A percentile compares a stretch with the other conserved stretches of the same genome.
These are phyloP conservation scores for Petroica traversi DNA, from an alignment of 2,113 vertebrate species.

Conservation along the genomic window DNA sequence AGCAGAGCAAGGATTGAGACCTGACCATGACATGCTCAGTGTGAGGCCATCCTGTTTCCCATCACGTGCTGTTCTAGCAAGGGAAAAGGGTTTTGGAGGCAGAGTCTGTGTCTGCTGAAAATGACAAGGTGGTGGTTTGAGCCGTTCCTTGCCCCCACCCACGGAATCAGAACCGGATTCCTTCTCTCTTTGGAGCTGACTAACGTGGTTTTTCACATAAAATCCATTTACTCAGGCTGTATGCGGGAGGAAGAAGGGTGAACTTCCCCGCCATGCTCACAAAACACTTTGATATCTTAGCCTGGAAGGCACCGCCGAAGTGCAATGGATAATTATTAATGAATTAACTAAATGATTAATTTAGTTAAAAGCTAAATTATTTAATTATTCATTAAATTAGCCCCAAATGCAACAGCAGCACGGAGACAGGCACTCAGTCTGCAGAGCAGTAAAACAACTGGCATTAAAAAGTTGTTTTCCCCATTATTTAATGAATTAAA, in stretches of 20 bases:
- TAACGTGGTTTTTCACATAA: slow-evolving; percentile 15
- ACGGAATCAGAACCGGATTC: background rate
- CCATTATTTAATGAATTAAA: slow-evolving; percentile 51
- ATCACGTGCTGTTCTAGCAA: rapidly evolving
- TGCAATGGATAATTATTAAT: slow-evolving; percentile 56
- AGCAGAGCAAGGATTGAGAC: background rate
- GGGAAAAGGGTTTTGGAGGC: background rate
- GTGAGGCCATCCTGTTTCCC: background rate
- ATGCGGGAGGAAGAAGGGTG: slow-evolving; percentile 15
- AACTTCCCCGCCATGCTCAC: background rate
- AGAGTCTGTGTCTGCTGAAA: background rate
- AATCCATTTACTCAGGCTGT: slow-evolving; percentile 34
- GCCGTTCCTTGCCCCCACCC: background rate
- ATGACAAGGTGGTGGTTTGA: background rate
- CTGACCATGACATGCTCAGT: rapidly evolving
- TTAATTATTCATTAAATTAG: slow-evolving; percentile 69
- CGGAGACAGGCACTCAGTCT: background rate
- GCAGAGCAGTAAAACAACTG: background rate
- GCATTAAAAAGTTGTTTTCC: slow-evolving; percentile 28
- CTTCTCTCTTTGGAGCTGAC: background rate
- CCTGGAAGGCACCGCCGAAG: slow-evolving; percentile 42
- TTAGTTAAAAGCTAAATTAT: slow-evolving; percentile 63
- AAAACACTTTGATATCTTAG: slow-evolving; percentile 46
- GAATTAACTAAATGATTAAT: slow-evolving; percentile 65
- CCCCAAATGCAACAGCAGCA: slow-evolving; percentile 10